These are phyloP conservation scores for Gallinago stenura DNA, from an alignment of 2,797 vertebrate species.

Conservation along the genomic window DNA sequence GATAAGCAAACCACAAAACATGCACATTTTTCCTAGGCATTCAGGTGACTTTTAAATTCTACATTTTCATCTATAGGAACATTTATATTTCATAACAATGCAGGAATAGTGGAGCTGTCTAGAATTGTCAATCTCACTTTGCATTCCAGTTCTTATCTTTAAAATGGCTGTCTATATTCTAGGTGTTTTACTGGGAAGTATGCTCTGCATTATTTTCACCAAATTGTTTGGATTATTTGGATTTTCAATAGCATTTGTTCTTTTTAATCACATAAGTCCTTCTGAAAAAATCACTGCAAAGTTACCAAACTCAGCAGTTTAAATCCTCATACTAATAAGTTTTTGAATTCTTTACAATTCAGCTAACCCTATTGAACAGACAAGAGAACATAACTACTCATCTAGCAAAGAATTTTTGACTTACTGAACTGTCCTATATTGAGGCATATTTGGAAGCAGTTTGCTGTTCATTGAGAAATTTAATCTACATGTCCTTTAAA, in stretches of 20 bases:
- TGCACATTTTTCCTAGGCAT: not conserved
- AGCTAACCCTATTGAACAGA: not conserved
- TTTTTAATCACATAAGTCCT: not conserved
- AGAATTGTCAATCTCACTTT: not conserved
- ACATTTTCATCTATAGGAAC: not conserved
- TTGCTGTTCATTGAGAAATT: not conserved
- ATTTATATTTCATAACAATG: not conserved
- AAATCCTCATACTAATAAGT: not conserved
- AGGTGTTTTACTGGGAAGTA: not conserved
- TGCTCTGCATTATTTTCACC: not conserved
- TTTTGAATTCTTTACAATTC: not conserved
- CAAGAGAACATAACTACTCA: not conserved
- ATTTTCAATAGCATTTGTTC: not conserved
- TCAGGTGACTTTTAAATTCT: not conserved
- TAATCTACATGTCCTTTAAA: not conserved
- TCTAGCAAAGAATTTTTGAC: not conserved
- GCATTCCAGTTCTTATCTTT: not conserved
- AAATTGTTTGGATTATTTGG: not conserved
- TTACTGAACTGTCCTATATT: fast-evolving
- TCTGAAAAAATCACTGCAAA: not conserved
- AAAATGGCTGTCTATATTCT: not conserved
- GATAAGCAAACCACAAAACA: not conserved
- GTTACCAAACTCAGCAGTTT: not conserved
- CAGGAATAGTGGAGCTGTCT: not conserved
- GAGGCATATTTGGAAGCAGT: not conserved